A percentile compares a stretch with the other conserved stretches of the same genome.
These are phyloP conservation scores for Nothoprocta pentlandii DNA, from an alignment of 2,113 vertebrate species.

Conservation along the genomic window DNA sequence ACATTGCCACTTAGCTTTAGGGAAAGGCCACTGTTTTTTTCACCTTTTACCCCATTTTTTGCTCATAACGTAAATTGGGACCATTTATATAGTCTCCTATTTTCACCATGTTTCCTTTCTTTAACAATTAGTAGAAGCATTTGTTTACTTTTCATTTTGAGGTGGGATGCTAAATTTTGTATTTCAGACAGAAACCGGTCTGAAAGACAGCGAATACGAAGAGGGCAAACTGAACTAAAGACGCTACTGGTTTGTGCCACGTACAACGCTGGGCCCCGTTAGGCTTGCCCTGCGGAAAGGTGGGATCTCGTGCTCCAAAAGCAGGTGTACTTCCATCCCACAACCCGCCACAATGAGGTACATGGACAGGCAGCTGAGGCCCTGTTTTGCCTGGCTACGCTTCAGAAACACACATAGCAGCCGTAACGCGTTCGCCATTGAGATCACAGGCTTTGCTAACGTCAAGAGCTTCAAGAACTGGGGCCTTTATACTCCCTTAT, in stretches of 20 bases:
- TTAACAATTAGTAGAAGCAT: neutral
- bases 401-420: neutral
- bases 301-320: neutral
- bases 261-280: neutral
- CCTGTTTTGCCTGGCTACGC: neutral
- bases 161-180: neutral
- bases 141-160: neutral
- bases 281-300: neutral
- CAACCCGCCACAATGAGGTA: neutral
- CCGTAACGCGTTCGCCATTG: neutral
- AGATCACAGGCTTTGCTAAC: slow-evolving; percentile 8
- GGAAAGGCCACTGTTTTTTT: neutral
- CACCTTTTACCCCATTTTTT: neutral
- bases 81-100: neutral
- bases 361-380: neutral
- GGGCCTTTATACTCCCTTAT: neutral
- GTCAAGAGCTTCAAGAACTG: neutral
- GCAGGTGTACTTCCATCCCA: accelerated
- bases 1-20: neutral
- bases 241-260: neutral
- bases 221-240: neutral
- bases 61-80: neutral
- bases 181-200: neutral
- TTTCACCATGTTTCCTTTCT: neutral
- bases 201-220: neutral